phyloP scores from a whole-genome alignment of 92 coral and sea anemone species.

The Ricordea florida region DNA sequence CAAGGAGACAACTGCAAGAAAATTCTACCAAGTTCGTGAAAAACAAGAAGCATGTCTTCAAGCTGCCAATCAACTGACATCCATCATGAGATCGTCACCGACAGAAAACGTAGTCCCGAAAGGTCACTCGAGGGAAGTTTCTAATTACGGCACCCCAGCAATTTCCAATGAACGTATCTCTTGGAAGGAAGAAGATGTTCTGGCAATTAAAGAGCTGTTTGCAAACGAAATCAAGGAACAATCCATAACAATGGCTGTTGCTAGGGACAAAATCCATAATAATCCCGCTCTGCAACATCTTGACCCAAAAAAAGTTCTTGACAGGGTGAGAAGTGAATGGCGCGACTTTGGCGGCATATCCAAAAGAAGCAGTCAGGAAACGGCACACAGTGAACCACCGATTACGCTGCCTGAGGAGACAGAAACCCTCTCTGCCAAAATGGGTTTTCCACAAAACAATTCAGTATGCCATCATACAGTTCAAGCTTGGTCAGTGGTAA shows the following conservation, averaged over 20 bases:
- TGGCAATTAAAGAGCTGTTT: constrained; percentile 15
- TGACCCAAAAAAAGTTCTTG: constrained; percentile 6
- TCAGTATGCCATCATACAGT: neutral
- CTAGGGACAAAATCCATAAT: constrained; percentile 8
- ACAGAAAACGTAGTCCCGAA: neutral
- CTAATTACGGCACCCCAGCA: neutral
- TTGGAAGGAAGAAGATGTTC: constrained; percentile 14
- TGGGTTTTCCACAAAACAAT: neutral
- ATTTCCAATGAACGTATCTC: neutral
- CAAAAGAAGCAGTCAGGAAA: neutral
- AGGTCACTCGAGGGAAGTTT: neutral
- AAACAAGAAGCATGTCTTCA: constrained; percentile 15
- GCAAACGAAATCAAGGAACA: constrained; percentile 13
- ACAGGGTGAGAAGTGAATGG: constrained; percentile 41
- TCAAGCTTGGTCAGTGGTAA: neutral
- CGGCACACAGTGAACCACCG: neutral
- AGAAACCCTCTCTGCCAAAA: constrained; percentile 21
- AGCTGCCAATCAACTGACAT: neutral
- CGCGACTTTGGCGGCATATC: neutral
- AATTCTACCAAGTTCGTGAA: neutral
- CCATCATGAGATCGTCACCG: neutral
- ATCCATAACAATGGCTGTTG: constrained; percentile 3
- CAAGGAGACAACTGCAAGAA: constrained; percentile 13
- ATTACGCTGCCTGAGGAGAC: neutral
- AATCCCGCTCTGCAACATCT: neutral